Base-by-base conservation (phyloP, 2,797 vertebrate genomes). In the Balearica regulorum region DNA sequence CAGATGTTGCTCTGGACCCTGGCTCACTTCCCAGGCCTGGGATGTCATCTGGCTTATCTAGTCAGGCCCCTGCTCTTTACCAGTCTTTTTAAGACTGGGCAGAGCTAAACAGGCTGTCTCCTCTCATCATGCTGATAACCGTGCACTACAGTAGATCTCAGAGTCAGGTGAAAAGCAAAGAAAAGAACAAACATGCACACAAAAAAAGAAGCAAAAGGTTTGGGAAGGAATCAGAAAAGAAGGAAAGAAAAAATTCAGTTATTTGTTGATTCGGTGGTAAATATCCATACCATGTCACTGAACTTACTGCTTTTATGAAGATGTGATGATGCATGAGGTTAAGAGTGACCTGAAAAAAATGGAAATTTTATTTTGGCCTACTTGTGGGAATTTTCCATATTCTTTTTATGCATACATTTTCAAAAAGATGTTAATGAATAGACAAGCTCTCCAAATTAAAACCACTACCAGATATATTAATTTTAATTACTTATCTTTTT, bases 1-100 rank as follows among this genome's bases (percentile, higher is more conserved):
- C 90, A 97, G 95, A 87, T 94, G 93, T 89, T 95, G 62, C 83
- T 89, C 35, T 87, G 94, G 66, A 94, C 92, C 35, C 66, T 94
- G 92, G 92, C 90, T 96, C 48, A 24, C 35, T 87, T 96, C 92
- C 89, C 92, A 82, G 90, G 86, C 79, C 88, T 89, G 62, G 19
- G 77, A 62, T 96, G 95, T 96, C 86, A 84, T 94, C 77, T 92
- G 66, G 66, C 53, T 95, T 76, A 81, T 84, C 75, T 51, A n/a
- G 83, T 41, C 10, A 8, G 35, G 10, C 17, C 9, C 13, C 17
- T 87, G 76, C 84, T 82, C 92, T 83, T 92, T 62, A 96, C 83
- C 51, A 76, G 80, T 66, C 69, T 71, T 94, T 94, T 89, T 62
- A 58, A 92, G 70, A 48, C 35, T 43, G 46, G 80, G 49, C 46